Base-by-base conservation (phyloP, 2,888 invertebrate species). In the Trissolcus brochymenae region DNA sequence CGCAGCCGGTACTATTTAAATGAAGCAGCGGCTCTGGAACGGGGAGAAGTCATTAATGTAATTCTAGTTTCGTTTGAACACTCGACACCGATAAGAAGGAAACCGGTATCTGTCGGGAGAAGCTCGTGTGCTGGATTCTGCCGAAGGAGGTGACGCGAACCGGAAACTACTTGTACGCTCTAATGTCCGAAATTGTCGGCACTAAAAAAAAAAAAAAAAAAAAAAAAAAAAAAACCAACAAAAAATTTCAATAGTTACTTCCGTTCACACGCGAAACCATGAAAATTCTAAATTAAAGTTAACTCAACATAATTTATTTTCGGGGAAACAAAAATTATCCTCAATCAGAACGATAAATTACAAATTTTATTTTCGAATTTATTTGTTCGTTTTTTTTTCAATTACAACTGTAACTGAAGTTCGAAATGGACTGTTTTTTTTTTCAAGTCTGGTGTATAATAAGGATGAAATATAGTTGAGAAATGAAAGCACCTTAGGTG, bases 241-340 rank as follows among this genome's bases (percentile, higher is more conserved):
- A n/a, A n/a, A n/a, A 64, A 79, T 78, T 68, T 78, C 71, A 71
- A 72, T 54, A 21, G 72, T 51, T 60, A 60, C 57, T 73, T 77
- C 77, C 77, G 77, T 77, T 77, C 77, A 68, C 77, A 77, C 72
- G 68, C 72, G 67, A 73, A 64, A 67, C 62, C 65, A 19, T 35
- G 1, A 9, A 46, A 59, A 40, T 40, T 55, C 46, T 46, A 46
- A 46, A 46, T 46, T n/a, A 9, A 29, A 2, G 29, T 6, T 4
- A 29, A 29, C 9, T 29, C 29, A 29, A 29, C 9, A 2, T 4
- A 21, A 21, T 21, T 21, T 21, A 21, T 21, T 21, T 21, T 21
- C 21, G 21, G 21, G 21, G 21, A 21, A 21, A 4, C 21, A 21
- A 21, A 21, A 21, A 21, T 21, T 21, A 21, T 21, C 1, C 21